These are phyloP conservation scores for Rhopalosiphum padi DNA, from an alignment of 1,140 invertebrate genomes.

Conservation along the genomic window DNA sequence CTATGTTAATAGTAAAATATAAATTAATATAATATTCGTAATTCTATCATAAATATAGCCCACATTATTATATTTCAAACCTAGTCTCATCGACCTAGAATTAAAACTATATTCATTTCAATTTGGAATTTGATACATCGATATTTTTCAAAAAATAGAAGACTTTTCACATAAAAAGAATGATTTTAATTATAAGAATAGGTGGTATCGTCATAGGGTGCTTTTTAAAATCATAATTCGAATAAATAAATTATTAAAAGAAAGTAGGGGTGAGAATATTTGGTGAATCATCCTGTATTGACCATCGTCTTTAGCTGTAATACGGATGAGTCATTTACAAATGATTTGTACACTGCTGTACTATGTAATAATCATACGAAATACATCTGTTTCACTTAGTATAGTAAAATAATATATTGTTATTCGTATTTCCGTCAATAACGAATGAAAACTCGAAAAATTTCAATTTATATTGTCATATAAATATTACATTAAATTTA, in stretches of 20 bases:
- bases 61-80: neutral
- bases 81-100: neutral
- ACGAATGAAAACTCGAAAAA: neutral
- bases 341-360: neutral
- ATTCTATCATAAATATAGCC: neutral
- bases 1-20: neutral
- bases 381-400: neutral
- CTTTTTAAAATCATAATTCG: neutral
- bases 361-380: neutral
- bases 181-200: neutral
- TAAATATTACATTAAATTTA: neutral
- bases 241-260: neutral
- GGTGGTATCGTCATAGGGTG: neutral
- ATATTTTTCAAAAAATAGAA: neutral
- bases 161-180: neutral
- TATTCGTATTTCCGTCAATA: neutral
- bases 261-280: neutral
- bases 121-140: neutral
- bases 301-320: neutral
- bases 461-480: neutral
- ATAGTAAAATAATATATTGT: neutral
- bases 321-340: neutral
- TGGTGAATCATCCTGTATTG: neutral
- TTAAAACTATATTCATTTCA: neutral
- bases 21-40: neutral